Base-by-base conservation (phyloP, 2,113 vertebrate genomes). In the Strigops habroptila region DNA sequence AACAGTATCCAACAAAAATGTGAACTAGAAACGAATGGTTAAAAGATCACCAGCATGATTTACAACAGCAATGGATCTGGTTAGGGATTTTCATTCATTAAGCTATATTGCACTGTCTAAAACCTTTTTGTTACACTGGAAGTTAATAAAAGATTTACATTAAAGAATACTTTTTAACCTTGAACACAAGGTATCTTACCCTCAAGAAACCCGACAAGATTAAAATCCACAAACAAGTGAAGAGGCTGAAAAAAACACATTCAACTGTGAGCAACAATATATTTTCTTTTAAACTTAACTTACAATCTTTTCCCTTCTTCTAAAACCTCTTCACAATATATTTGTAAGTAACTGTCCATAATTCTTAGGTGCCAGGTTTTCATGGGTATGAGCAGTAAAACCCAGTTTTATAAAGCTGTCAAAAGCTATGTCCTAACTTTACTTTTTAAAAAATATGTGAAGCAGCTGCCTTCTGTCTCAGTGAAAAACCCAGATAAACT, bases 171-270 rank as follows among this genome's bases (percentile, higher is more conserved):
- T 39, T 82, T 91, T 67, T 62, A 88, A 84, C 23, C 12, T 31
- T 60, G 39, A 84, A 64, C 44, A 53, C 18, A 37, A 97, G 44
- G 37, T 23, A 82, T 88, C 98, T 98, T 96, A 99, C 99, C 98
- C 96, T 98, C 96, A 99, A 97, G 94, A 99, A 98, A 95, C 98
- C 77, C 0, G 98, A 98, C 74, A 99, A 92, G 93, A 99, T 96
- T 86, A 99, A 98, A 96, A 99, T 99, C 98, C 99, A 99, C 88
- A 99, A 97, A 90, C 96, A 98, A 90, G 99, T 86, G n/a, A 99
- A 99, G 31, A 99, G 97, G 52, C 99, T 98, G 94, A 94, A 78
- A 96, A 64, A 92, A 81, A 86, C 62, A 80, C 30, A 89, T 49
- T 24, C 57, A 46, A 71, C 70, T 68, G 70, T 97, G 39, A 97